Evolutionary conservation across 2,797 vertebrate genomes (phyloP), one percentile per base, ranked within the genome.

Genomic region (Xenentodon cancila): DNA sequence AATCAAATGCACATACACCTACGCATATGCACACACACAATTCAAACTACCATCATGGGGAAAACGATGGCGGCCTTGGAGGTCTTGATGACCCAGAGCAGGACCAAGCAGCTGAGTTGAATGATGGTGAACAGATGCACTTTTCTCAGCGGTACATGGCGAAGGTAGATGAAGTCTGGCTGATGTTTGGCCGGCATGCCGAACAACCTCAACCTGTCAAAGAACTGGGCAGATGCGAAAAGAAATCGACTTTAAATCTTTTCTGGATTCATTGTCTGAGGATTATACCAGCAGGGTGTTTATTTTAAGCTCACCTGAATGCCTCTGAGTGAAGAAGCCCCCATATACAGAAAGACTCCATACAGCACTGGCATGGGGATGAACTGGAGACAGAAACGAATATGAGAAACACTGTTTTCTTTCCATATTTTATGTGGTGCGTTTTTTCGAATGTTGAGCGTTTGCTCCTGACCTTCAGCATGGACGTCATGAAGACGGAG

Each of bases 321-420:
- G 86, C 98, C 98, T 89, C 97, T 94, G 77, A 99, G 95, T 57
- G 97, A 99, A 3, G 98, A 99, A 8, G 97, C 96, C 59, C 98
- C 98, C 98, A 99, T 99, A 82, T 99, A 99, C 34, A 99, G 93
- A 90, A 99, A 99, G 47, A 99, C 97, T 57, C 98, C 98, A 21
- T 99, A 99, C 60, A 99, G 92, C 59, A 99, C 98, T 37, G 97
- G 98, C 98, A 99, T 99, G 30, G 98, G 98, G 79, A 99, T 99
- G 70, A 97, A 97, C 98, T 99, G 75, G 11, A 74, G 53, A 84
- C n/a, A 64, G 16, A 40, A 47, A 40, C 1, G 55, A 27, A 51
- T 12, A 34, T 25, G 8, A 44, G 5, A 54, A 25, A 48, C 19
- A 45, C n/a, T n/a, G n/a, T n/a, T n/a, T n/a, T n/a, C n/a, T n/a